These are phyloP conservation scores for Sebastes steindachneri DNA, from an alignment of 2,797 vertebrate genomes.

Conservation along the genomic window DNA sequence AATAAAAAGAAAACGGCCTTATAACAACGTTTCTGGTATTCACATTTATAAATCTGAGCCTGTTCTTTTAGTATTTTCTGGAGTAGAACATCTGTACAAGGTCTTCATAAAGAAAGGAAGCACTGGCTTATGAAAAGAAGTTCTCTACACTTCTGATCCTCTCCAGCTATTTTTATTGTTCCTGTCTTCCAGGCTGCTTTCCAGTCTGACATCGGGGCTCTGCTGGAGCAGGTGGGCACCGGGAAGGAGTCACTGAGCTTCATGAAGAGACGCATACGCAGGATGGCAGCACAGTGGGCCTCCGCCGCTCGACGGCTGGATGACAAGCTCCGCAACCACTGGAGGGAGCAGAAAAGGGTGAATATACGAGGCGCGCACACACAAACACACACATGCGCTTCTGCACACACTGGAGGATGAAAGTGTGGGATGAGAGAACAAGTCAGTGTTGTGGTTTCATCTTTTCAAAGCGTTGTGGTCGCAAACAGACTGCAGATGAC, in stretches of 20 bases:
- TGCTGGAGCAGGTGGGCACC: constrained; percentile 92
- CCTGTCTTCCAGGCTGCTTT: constrained; percentile 84
- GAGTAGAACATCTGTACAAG: not conserved
- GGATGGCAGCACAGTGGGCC: constrained; percentile 90
- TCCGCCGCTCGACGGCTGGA: constrained; percentile 86
- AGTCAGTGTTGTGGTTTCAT: constrained; percentile 21
- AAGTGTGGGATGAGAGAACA: not conserved
- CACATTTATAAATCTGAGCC: not conserved
- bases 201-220: constrained; percentile 86
- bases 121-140: not conserved
- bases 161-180: not conserved
- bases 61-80: not conserved
- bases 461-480: constrained; percentile 32
- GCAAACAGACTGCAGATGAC: constrained; percentile 7
- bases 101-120: not conserved
- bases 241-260: constrained; percentile 97
- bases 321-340: constrained; percentile 79
- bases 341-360: constrained; percentile 91
- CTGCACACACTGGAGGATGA: constrained; percentile 1
- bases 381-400: not conserved
- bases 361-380: constrained; percentile 1
- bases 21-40: not conserved
- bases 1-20: not conserved
- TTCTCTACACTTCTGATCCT: not conserved
- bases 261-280: constrained; percentile 94